Evolutionary conservation across 2,797 vertebrate species (phyloP), one percentile per base, ranked within the genome.

Genomic region (Otus scops): DNA sequence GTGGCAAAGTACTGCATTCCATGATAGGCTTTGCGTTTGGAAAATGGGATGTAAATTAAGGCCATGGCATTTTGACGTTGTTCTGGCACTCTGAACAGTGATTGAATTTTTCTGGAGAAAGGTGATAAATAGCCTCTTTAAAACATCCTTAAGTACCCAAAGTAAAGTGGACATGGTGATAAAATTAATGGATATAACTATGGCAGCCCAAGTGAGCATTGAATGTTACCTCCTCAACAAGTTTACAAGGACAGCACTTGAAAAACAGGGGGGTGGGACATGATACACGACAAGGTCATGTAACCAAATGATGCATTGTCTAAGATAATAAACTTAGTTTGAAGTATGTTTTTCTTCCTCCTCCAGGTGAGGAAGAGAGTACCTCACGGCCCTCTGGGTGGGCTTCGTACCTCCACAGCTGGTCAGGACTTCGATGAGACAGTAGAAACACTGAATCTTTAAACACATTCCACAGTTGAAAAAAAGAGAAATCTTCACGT

Each of bases 401-500:
- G 99, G 97, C 98, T n/a, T 99, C 99, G 0, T 99, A 99, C 85
- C 98, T 99, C 36, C 99, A 99, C 97, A 99, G 99, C 97, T 99
- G 99, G 99, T 99, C 99, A 17, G 99, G 99, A 93, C 99, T 99
- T 83, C 97, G 98, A 94, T 99, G 98, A 97, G 81, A 48, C 36
- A 63, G 30, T 69, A n/a, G 60, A 85, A 86, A 92, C 3, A 5
- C 59, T 80, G 57, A 47, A 38, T 83, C 63, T 92, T 90, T 63
- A 76, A 86, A 94, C 63, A 85, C 91, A 95, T 96, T 97, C 94
- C 89, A 88, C 45, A 83, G 9, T 10, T 93, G 38, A 77, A 92
- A 70, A 90, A 80, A 76, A 24, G 41, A 92, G 26, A 95, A 92
- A 54, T 77, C 50, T 86, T 73, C 74, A 16, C 60, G 18, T 61